A percentile compares a stretch with the other conserved stretches of the same genome.
These are phyloP conservation scores for Tetramorium simillimum DNA, from an alignment of 1,140 invertebrate genomes.

Conservation along the genomic window DNA sequence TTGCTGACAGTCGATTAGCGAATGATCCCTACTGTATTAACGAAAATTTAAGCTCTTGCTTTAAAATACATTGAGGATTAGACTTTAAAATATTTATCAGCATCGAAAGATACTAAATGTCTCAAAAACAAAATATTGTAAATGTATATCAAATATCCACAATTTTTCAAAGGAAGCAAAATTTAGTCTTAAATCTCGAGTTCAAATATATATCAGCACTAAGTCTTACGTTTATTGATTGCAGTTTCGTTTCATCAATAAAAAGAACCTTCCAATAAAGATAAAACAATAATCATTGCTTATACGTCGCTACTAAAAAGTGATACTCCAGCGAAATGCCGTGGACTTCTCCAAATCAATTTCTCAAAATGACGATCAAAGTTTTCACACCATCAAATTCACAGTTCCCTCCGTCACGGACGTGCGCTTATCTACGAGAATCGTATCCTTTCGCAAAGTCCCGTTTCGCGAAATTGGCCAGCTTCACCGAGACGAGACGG, in stretches of 20 bases:
- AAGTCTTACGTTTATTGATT: neutral
- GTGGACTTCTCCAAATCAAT: neutral
- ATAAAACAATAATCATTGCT: neutral
- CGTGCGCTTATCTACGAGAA: constrained; percentile 38
- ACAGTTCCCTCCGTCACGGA: constrained; percentile 4
- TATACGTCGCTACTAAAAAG: neutral
- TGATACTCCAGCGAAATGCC: neutral
- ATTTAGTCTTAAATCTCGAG: too few species aligned
- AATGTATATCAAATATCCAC: neutral
- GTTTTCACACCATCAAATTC: constrained; percentile 52
- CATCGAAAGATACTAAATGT: neutral
- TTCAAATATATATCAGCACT: neutral
- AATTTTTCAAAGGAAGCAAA: neutral
- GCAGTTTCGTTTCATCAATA: neutral
- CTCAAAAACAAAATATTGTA: neutral
- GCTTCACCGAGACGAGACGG: constrained; percentile 36
- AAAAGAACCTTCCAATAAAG: neutral
- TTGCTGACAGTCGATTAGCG: neutral
- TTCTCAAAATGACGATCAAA: constrained; percentile 41
- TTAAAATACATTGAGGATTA: neutral
- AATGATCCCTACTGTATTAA: neutral
- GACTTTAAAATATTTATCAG: neutral
- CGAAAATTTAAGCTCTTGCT: neutral
- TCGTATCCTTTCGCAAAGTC: constrained; percentile 57
- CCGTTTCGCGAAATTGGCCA: constrained; percentile 60